Evolutionary conservation across 2,888 invertebrate genomes (phyloP).

Genomic region (Catocala nupta): DNA sequence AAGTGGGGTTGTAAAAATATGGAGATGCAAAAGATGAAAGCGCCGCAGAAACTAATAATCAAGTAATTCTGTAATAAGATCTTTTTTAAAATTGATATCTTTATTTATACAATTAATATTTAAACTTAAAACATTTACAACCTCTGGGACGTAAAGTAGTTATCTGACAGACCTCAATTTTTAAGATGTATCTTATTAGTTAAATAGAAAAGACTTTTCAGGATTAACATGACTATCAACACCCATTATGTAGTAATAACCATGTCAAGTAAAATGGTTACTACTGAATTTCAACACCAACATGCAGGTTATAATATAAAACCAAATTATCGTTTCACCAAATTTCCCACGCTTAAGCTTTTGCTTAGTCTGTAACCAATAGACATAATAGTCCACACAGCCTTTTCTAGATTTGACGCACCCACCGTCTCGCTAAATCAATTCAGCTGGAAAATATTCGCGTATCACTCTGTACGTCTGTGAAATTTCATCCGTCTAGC

Average conservation of each 20-base stretch:
- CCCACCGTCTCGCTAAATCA: conserved; percentile 39
- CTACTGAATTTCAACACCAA: too few relatives aligned
- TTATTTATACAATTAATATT: neutral
- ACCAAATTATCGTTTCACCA: too few relatives aligned
- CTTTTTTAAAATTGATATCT: neutral
- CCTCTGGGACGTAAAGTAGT: too few relatives aligned
- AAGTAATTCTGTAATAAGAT: neutral
- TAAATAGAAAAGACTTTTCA: too few relatives aligned
- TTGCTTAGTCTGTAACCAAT: neutral
- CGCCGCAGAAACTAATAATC: neutral
- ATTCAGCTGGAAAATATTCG: conserved; percentile 46
- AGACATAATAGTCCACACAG: conserved; percentile 14
- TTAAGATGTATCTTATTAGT: too few relatives aligned
- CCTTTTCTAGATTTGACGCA: conserved; percentile 27
- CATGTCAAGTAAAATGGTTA: too few relatives aligned
- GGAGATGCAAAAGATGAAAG: conserved; percentile 10
- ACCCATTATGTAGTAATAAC: too few relatives aligned
- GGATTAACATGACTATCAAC: too few relatives aligned
- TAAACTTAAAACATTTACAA: too few relatives aligned
- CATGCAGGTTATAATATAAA: too few relatives aligned
- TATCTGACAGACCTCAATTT: too few relatives aligned
- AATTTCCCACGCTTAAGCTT: too few relatives aligned
- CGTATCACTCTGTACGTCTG: conserved; percentile 38
- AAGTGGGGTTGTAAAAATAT: conserved; percentile 12
- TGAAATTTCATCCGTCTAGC: conserved; percentile 42